phyloP scores from a whole-genome alignment of 2,113 vertebrate genomes.

The Perognathus longimembris region DNA sequence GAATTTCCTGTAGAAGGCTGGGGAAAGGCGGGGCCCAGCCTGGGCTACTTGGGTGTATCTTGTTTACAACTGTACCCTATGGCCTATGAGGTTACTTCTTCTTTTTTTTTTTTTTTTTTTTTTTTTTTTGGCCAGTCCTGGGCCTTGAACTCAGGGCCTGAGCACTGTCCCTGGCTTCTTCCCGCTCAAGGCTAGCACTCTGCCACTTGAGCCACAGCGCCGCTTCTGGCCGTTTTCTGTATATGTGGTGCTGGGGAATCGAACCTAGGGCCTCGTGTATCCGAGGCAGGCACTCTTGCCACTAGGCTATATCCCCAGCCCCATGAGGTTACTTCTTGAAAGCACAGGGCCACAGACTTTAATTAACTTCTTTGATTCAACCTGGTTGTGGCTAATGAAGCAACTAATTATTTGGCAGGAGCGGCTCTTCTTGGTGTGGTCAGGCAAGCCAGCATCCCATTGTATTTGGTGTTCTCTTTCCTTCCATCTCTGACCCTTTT shows the following conservation, averaged over 20 bases:
- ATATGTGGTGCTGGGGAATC: too few relatives aligned
- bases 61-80: background rate
- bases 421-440: conserved; percentile 63
- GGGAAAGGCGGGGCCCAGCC: background rate
- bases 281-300: too few relatives aligned
- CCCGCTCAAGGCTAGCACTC: too few relatives aligned
- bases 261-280: too few relatives aligned
- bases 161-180: too few relatives aligned
- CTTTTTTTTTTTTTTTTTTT: too few relatives aligned
- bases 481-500: background rate
- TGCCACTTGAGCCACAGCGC: too few relatives aligned
- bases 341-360: conserved; percentile 71
- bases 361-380: conserved; percentile 83
- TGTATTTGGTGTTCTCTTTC: background rate
- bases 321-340: conserved; percentile 51
- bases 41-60: conserved; percentile 33
- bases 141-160: too few relatives aligned
- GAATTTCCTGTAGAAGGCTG: background rate
- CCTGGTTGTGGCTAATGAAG: conserved; percentile 81
- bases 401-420: conserved; percentile 77
- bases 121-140: too few relatives aligned
- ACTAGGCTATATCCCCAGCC: too few relatives aligned
- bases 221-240: too few relatives aligned
- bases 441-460: conserved; percentile 44
- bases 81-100: conserved; percentile 30